These are phyloP conservation scores for Elgonia sp. DNA, from an alignment of 2,888 invertebrate species.

Conservation along the genomic window DNA sequence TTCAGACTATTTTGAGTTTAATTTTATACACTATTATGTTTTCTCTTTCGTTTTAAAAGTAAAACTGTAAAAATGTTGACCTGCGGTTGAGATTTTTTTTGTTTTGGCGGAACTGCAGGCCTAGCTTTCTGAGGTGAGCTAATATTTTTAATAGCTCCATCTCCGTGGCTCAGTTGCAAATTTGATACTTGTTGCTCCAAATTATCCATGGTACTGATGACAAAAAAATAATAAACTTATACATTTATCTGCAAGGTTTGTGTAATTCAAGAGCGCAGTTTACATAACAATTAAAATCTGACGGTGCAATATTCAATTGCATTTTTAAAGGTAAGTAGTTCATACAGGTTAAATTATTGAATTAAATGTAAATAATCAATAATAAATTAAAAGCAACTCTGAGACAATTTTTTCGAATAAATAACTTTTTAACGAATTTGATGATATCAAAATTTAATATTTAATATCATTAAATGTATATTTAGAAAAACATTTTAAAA, in stretches of 20 bases:
- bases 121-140: slow-evolving; percentile 90
- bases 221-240: background rate
- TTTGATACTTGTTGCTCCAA: slow-evolving; percentile 92
- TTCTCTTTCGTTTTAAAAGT: too few relatives aligned
- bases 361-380: too few relatives aligned
- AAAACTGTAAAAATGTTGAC: slow-evolving; percentile 84
- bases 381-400: too few relatives aligned
- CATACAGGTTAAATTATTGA: background rate
- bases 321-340: background rate
- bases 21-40: too few relatives aligned
- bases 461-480: too few relatives aligned
- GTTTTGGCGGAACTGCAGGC: slow-evolving; percentile 94
- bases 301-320: background rate
- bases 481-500: too few relatives aligned
- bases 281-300: slow-evolving; percentile 4
- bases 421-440: too few relatives aligned
- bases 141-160: slow-evolving; percentile 84
- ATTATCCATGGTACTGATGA: slow-evolving; percentile 87
- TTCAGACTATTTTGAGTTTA: too few relatives aligned
- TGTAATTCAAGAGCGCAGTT: slow-evolving; percentile 1
- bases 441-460: too few relatives aligned
- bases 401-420: too few relatives aligned
- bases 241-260: slow-evolving; percentile 3
- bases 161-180: slow-evolving; percentile 89
- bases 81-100: slow-evolving; percentile 89